Evolutionary conservation across 2,797 vertebrate genomes (phyloP), one percentile per base, ranked within the genome.

Genomic region (Tapirus indicus): DNA sequence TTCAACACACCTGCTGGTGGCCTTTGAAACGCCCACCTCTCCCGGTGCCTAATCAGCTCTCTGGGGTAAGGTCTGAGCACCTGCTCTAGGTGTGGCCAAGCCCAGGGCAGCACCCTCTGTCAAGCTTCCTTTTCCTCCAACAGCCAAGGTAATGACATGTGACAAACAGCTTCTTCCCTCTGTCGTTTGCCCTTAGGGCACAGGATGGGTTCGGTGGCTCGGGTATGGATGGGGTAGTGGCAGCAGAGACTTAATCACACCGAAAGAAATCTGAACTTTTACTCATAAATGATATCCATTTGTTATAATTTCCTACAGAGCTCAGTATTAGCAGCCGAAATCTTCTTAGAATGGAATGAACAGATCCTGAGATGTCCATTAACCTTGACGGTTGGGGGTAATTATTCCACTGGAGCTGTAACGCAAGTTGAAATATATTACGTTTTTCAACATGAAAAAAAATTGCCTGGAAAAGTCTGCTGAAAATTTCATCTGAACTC

Each of bases 331-430:
- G 27, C 68, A 44, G 21, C 75, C 52, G n/a, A 87, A 78, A 82
- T 89, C 58, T 41, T 60, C 62, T 90, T 86, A 60, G 91, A 86
- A 95, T 92, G 91, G 75, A 89, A 82, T 75, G 64, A 62, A 52
- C 69, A 88, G 82, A 52, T 84, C 44, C 47, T 25, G 58, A 74
- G 25, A 23, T 64, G 29, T 58, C 47, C 68, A 35, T 74, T 87
- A 77, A 74, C 79, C 32, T 54, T 38, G 56, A 25, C 52, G 25
- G 87, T 41, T 35, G 82, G 85, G 56, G 84, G 25, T 41, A 20
- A 83, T 90, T 84, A 78, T 85, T 88, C 89, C 84, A 7, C 25
- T 29, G n/a, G 52, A 47, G 44, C 72, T 38, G 8, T 78, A 41
- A 60, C 0, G 1, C 13, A 49, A 68, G 38, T 77, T 54, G 54